phyloP scores from a whole-genome alignment of 1,140 invertebrate genomes.

The Solenopsis fugax region DNA sequence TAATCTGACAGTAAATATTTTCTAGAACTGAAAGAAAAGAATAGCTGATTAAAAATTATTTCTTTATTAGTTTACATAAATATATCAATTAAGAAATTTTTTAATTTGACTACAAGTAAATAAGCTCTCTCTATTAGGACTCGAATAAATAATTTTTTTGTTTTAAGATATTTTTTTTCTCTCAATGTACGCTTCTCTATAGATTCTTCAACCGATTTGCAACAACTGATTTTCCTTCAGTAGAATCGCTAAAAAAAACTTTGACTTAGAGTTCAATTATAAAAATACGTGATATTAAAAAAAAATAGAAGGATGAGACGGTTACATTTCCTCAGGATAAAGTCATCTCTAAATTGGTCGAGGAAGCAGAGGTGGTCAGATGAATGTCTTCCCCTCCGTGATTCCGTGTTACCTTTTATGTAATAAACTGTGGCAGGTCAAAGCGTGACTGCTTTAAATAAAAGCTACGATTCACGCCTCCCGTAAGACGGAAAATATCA shows the following conservation, averaged over 20 bases:
- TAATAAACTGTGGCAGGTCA: neutral
- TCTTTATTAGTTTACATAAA: no score
- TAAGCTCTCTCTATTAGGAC: no score
- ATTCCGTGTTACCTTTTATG: conserved; percentile 1
- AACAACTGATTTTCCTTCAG: no score
- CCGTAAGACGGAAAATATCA: conserved; percentile 56
- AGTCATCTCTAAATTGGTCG: neutral
- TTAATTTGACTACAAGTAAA: no score
- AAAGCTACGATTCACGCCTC: conserved; percentile 31
- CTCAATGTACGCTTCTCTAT: no score
- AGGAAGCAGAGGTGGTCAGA: neutral
- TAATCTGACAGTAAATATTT: no score
- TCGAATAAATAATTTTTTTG: no score
- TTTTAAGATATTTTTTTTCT: no score
- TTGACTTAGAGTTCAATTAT: neutral
- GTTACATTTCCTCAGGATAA: neutral
- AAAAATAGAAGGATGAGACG: neutral
- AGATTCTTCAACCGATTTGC: no score
- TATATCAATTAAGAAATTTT: no score
- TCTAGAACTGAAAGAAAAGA: no score
- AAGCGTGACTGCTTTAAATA: conserved; percentile 33
- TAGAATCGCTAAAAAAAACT: neutral
- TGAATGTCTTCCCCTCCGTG: neutral
- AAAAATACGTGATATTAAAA: neutral
- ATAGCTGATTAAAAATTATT: no score